Conservation (phyloP, 2,888 invertebrate species). For the Thumatha senex region DNA sequence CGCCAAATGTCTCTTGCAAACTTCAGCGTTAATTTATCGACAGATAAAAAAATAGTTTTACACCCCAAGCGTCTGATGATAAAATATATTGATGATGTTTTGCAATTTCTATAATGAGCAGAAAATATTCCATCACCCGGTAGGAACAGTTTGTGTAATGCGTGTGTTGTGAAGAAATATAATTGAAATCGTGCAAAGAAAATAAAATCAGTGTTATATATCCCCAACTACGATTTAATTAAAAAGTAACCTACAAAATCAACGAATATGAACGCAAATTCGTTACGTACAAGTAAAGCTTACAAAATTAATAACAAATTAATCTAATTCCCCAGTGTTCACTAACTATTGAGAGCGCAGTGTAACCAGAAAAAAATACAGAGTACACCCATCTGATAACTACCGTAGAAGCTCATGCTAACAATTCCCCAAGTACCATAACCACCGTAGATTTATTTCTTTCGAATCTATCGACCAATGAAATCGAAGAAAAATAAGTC, state of each 20-base stretch:
- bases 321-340: conserved; percentile 31
- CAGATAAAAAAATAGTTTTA: not conserved
- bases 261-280: conserved; percentile 35
- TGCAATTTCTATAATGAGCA: conserved; percentile 24
- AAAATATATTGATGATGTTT: conserved; percentile 7
- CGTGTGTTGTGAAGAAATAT: conserved; percentile 49
- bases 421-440: conserved; percentile 22
- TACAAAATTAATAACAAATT: conserved; percentile 38
- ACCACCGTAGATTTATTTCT: not conserved
- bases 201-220: conserved; percentile 60
- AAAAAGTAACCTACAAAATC: conserved; percentile 43
- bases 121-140: conserved; percentile 62
- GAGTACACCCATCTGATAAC: conserved; percentile 55
- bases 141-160: conserved; percentile 35
- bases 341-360: conserved; percentile 60
- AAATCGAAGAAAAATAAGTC: no score
- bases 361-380: conserved; percentile 61
- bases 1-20: no score
- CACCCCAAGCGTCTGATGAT: conserved; percentile 1
- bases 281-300: conserved; percentile 31
- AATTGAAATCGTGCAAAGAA: conserved; percentile 65
- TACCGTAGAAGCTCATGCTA: conserved; percentile 76
- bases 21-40: no score
- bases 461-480: no score
- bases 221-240: conserved; percentile 52